Percentiles rank a stretch among this genome's conserved stretches.
These are phyloP conservation scores for Limenitis camilla DNA, from an alignment of 2,888 invertebrate species.

Conservation along the genomic window DNA sequence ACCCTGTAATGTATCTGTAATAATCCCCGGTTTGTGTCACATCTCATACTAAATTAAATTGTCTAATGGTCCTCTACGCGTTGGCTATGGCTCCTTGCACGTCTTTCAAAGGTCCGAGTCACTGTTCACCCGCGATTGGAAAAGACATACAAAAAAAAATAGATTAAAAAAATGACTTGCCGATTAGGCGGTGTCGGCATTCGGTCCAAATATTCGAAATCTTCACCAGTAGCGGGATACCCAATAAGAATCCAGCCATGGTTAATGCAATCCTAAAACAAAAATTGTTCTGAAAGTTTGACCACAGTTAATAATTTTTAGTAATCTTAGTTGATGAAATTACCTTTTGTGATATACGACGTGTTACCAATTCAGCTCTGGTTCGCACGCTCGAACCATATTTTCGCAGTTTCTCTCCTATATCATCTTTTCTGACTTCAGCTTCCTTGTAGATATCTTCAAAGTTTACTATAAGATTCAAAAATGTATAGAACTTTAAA, in stretches of 20 bases:
- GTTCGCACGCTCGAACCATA: conserved; percentile 42
- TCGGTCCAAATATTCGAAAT: conserved; percentile 75
- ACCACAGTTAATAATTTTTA: neutral
- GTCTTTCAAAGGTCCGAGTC: too few species aligned
- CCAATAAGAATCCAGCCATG: conserved; percentile 78
- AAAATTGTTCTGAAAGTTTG: neutral
- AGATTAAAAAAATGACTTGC: conserved; percentile 37
- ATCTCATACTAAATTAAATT: too few species aligned
- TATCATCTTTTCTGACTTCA: conserved; percentile 44
- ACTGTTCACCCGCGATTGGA: too few species aligned
- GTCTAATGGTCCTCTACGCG: too few species aligned
- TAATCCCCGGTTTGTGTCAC: too few species aligned
- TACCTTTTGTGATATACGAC: conserved; percentile 36
- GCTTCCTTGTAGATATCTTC: conserved; percentile 68
- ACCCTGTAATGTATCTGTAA: too few species aligned
- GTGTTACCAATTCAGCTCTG: conserved; percentile 45
- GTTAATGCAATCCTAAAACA: conserved; percentile 68
- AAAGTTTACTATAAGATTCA: conserved; percentile 68
- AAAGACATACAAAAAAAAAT: too few species aligned
- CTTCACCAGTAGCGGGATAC: conserved; percentile 71
- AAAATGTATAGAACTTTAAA: too few species aligned
- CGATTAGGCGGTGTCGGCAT: conserved; percentile 78
- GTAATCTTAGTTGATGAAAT: neutral
- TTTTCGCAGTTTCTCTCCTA: conserved; percentile 44
- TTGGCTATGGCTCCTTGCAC: too few species aligned